Evolutionary conservation across 2,888 invertebrate genomes (phyloP), one percentile per base, ranked within the genome.

Genomic region (Thera obeliscata): DNA sequence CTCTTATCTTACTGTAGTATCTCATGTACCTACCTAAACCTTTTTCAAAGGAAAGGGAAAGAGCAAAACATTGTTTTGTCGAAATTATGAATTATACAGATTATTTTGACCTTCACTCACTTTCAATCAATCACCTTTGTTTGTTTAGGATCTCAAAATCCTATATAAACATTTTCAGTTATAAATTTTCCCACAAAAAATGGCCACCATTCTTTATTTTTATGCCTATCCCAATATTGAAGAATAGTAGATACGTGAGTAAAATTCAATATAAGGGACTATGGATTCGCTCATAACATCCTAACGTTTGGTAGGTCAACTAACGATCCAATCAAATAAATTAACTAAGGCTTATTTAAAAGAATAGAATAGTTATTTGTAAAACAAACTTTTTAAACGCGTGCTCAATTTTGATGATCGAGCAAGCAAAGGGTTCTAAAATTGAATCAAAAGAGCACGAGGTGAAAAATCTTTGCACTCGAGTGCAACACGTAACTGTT

Each of bases 81-180:
- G 9, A 46, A 46, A 46, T 46, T 9, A 46, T 46, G 7, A 9
- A 46, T 46, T 46, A 46, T 22, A 9, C 2, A 9, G 43, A 2
- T 46, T 46, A 9, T 41, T 46, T 9, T 46, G 43, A 9, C 43
- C 43, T 46, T 9, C 9, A 9, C 9, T 41, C 7, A 7, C 1
- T 46, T 62, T 69, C 67, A 64, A 67, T 62, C 43, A 12, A 48
- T 46, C 22, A 6, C 36, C 57, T 33, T 36, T 73, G 67, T 73
- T 69, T 67, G 57, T 65, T 73, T 71, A 73, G 69, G 69, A 38
- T 66, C 64, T 52, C 33, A 36, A 52, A 64, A 38, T 56, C 63
- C 54, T 66, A 67, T 61, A 56, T 62, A 66, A 69, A 69, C 49
- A 49, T 7, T 56, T 67, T 66, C n/a, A 3, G 11, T 48, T 36